A percentile compares a stretch with the other conserved stretches of the same genome.
phyloP scores from a whole-genome alignment of 2,888 invertebrate species.

The Drosophila koepferae region DNA sequence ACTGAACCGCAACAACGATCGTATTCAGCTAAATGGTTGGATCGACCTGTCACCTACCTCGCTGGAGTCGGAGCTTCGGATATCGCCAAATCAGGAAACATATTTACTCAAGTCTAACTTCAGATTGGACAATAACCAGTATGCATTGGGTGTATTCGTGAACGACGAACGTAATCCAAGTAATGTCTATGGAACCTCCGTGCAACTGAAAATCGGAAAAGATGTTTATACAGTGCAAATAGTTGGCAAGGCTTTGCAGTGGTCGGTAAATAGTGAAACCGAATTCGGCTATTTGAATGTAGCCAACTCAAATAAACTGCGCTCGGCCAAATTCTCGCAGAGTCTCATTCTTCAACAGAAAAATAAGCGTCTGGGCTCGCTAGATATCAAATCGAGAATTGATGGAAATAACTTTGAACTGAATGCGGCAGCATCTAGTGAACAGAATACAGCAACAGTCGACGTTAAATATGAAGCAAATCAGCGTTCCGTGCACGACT shows the following conservation, averaged over 20 bases:
- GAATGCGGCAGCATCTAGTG: conserved; percentile 87
- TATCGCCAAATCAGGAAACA: conserved; percentile 64
- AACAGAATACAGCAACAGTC: conserved; percentile 87
- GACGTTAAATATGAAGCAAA: conserved; percentile 85
- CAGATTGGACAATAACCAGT: conserved; percentile 66
- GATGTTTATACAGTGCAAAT: conserved; percentile 56
- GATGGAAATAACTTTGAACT: conserved; percentile 84
- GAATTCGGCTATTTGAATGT: conserved; percentile 55
- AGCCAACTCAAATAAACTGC: conserved; percentile 42
- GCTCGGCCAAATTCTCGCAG: conserved; percentile 63
- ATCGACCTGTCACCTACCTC: conserved; percentile 64
- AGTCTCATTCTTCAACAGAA: conserved; percentile 58
- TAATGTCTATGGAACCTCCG: conserved; percentile 72
- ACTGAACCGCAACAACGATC: conserved; percentile 62
- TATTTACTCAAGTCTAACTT: conserved; percentile 71
- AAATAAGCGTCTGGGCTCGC: conserved; percentile 47
- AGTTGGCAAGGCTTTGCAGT: conserved; percentile 60
- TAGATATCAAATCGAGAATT: conserved; percentile 86
- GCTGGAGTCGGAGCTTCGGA: conserved; percentile 65
- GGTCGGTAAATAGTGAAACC: conserved; percentile 49
- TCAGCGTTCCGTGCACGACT: conserved; percentile 83
- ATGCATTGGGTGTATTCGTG: conserved; percentile 72
- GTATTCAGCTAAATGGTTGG: conserved; percentile 79
- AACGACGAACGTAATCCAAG: conserved; percentile 69
- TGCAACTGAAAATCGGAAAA: conserved; percentile 46